These are phyloP conservation scores for Euleptes europaea DNA, from an alignment of 2,113 vertebrate species.

Conservation along the genomic window DNA sequence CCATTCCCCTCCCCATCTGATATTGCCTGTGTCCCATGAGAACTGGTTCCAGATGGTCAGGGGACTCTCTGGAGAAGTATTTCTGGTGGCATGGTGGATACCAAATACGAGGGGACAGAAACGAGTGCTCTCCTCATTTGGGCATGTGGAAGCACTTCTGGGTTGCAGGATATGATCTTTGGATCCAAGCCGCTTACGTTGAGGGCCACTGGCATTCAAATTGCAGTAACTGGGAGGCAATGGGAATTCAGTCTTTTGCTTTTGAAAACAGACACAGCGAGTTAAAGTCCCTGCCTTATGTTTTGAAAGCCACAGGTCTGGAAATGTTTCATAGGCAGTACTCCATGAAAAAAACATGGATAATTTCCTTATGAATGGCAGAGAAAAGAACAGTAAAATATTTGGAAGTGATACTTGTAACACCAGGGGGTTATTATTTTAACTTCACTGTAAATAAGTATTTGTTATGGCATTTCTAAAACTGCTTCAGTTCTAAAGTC, in stretches of 20 bases:
- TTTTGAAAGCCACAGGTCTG: neutral
- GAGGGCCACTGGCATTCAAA: no score
- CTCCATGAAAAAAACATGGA: neutral
- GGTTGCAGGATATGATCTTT: neutral
- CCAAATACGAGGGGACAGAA: neutral
- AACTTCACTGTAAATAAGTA: no score
- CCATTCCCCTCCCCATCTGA: neutral
- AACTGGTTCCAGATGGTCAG: neutral
- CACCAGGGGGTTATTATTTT: neutral
- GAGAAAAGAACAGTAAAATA: neutral
- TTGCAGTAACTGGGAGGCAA: neutral
- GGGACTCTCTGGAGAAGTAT: neutral
- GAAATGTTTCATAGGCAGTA: neutral
- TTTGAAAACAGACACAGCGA: neutral
- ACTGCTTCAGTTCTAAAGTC: neutral
- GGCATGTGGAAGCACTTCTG: neutral
- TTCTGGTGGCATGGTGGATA: neutral
- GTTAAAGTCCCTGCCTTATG: neutral
- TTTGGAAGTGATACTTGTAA: neutral
- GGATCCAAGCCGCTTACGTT: neutral
- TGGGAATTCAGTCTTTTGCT: neutral
- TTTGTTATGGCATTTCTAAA: neutral
- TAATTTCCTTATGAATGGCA: neutral
- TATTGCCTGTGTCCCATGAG: neutral
- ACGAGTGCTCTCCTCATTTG: neutral